A percentile compares a stretch with the other conserved stretches of the same genome.
Conservation (phyloP, 1,140 invertebrate species). For the Notospermus geniculatus region DNA sequence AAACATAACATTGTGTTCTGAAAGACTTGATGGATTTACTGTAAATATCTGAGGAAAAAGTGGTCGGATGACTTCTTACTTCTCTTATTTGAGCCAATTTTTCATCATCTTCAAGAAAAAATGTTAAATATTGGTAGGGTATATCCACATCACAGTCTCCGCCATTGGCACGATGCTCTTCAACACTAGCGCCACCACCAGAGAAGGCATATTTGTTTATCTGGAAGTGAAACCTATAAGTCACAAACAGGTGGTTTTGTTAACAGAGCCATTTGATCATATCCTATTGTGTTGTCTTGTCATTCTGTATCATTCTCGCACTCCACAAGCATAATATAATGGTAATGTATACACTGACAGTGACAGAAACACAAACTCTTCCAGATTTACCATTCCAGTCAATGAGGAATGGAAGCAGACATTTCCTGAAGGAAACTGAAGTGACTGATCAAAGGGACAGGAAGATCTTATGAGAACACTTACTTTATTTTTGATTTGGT, state of each 20-base stretch:
- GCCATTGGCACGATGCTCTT: conserved; percentile 85
- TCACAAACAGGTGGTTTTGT: too few relatives aligned
- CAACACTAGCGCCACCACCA: conserved; percentile 87
- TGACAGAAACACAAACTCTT: too few relatives aligned
- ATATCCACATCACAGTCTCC: conserved; percentile 96
- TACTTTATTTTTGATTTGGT: conserved; percentile 95
- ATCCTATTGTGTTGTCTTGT: too few relatives aligned
- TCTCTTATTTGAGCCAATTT: conserved; percentile 77
- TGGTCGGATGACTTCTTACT: too few relatives aligned
- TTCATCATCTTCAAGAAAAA: conserved; percentile 94
- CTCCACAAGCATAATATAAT: too few relatives aligned
- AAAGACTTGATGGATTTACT: too few relatives aligned
- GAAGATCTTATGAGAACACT: not conserved
- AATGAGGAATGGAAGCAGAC: not conserved
- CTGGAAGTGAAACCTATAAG: too few relatives aligned
- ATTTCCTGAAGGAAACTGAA: not conserved
- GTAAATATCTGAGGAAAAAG: too few relatives aligned
- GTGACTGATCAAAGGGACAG: not conserved
- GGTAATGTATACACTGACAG: too few relatives aligned
- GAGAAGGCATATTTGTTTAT: conserved; percentile 99
- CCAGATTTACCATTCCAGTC: too few relatives aligned
- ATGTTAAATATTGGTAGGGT: conserved; percentile 91
- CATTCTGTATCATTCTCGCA: too few relatives aligned
- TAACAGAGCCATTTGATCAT: too few relatives aligned
- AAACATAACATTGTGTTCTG: not conserved